These are phyloP conservation scores for Margarornis squamiger DNA, from an alignment of 2,797 vertebrate genomes.

Conservation along the genomic window DNA sequence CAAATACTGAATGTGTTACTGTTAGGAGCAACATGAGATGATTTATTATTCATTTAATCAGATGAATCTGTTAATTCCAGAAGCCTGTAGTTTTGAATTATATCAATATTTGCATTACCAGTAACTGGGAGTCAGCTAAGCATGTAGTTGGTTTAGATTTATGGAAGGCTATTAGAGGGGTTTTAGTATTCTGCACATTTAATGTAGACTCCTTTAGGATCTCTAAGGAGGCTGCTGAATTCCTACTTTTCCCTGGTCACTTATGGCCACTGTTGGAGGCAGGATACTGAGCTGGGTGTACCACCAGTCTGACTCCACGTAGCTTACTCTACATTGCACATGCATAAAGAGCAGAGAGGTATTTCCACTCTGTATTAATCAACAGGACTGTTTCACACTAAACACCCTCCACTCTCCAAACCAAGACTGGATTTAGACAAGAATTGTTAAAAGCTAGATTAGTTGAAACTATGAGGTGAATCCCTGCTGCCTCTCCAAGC, in stretches of 20 bases:
- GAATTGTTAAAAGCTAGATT: background rate
- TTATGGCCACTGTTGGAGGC: background rate
- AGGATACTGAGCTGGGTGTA: background rate
- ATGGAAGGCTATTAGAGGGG: background rate
- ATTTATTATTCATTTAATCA: conserved; percentile 69
- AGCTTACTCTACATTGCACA: background rate
- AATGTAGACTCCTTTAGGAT: background rate
- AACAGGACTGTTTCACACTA: background rate
- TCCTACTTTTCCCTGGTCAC: background rate
- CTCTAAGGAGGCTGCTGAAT: background rate
- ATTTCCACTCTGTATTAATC: background rate
- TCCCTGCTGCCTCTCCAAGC: background rate
- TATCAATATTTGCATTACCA: conserved; percentile 67
- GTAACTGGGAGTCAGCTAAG: background rate
- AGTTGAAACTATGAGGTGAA: background rate
- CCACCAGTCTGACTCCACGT: background rate
- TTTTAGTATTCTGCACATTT: conserved; percentile 1
- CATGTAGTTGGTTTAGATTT: background rate
- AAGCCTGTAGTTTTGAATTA: conserved; percentile 58
- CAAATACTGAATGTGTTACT: conserved; percentile 75
- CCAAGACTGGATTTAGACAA: background rate
- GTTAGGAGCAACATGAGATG: conserved; percentile 63
- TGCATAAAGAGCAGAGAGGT: background rate
- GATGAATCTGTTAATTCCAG: conserved; percentile 62
- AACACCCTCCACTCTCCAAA: background rate